A percentile compares a stretch with the other conserved stretches of the same genome.
phyloP scores from a whole-genome alignment of 2,888 invertebrate species.

The Mythimna impura region DNA sequence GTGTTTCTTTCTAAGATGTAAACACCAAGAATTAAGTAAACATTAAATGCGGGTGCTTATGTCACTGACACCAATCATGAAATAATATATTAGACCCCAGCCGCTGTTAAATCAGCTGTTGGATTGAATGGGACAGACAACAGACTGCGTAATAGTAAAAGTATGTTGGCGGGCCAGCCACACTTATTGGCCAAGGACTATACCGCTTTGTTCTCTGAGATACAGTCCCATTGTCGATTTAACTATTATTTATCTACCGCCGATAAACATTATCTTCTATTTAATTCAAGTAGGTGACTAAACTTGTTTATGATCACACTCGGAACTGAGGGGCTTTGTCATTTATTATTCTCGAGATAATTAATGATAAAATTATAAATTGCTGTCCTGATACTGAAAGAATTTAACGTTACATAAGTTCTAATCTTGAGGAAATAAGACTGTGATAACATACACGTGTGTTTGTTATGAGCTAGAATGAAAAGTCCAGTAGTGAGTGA shows the following conservation, averaged over 20 bases:
- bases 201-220: slow-evolving; percentile 77
- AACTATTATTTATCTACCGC: slow-evolving; percentile 61
- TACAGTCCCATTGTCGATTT: slow-evolving; percentile 67
- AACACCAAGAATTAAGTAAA: slow-evolving; percentile 14
- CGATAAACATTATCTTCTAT: slow-evolving; percentile 55
- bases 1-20: background rate
- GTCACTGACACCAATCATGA: slow-evolving; percentile 37
- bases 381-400: slow-evolving; percentile 28
- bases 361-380: slow-evolving; percentile 40
- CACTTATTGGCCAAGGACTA: slow-evolving; percentile 83
- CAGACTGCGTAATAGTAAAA: slow-evolving; percentile 79
- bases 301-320: slow-evolving; percentile 52
- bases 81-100: slow-evolving; percentile 38
- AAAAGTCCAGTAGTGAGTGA: slow-evolving; percentile 7
- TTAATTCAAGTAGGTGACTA: slow-evolving; percentile 54
- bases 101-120: slow-evolving; percentile 65
- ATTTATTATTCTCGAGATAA: slow-evolving; percentile 41
- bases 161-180: slow-evolving; percentile 75
- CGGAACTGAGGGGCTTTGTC: slow-evolving; percentile 40
- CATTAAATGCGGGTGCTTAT: slow-evolving; percentile 43
- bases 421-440: slow-evolving; percentile 43
- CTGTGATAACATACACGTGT: slow-evolving; percentile 16
- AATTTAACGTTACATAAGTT: slow-evolving; percentile 35
- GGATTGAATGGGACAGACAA: slow-evolving; percentile 68
- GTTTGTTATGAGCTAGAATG: slow-evolving; percentile 28